Percentiles rank a stretch among this genome's conserved stretches.
These are phyloP conservation scores for Dorcus hopei DNA, from an alignment of 2,888 invertebrate genomes.

Conservation along the genomic window DNA sequence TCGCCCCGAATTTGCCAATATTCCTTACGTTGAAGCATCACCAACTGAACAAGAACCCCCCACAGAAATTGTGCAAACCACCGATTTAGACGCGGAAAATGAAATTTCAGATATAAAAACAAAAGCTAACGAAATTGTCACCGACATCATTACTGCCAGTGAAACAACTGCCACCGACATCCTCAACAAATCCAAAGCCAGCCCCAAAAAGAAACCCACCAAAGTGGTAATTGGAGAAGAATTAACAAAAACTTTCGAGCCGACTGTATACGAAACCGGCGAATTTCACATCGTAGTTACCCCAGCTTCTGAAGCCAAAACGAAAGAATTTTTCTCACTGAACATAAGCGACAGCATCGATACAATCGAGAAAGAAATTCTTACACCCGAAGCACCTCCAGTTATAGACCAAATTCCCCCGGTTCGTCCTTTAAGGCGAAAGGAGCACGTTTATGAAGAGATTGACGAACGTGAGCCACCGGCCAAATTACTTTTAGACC, in stretches of 20 bases:
- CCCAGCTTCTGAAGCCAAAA: constrained; percentile 36
- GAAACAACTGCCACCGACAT: constrained; percentile 21
- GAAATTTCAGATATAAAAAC: constrained; percentile 27
- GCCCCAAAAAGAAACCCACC: constrained; percentile 14
- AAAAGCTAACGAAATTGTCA: constrained; percentile 30
- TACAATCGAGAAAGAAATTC: constrained; percentile 35
- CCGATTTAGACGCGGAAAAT: constrained; percentile 16
- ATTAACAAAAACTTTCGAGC: constrained; percentile 39
- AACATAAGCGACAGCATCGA: constrained; percentile 36
- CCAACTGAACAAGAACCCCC: constrained; percentile 25
- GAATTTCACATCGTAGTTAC: constrained; percentile 42
- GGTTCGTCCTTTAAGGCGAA: constrained; percentile 29
- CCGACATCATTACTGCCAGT: constrained; percentile 21
- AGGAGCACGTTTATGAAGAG: constrained; percentile 38
- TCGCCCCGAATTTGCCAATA: constrained; percentile 36
- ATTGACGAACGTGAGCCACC: constrained; percentile 29
- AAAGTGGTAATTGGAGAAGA: constrained; percentile 37
- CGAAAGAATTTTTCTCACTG: constrained; percentile 37
- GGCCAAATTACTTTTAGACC: constrained; percentile 23
- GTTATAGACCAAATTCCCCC: constrained; percentile 28
- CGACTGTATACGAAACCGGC: constrained; percentile 39
- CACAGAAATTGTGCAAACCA: constrained; percentile 7
- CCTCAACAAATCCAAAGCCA: constrained; percentile 8
- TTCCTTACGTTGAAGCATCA: constrained; percentile 42
- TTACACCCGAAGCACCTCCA: constrained; percentile 31